These are phyloP conservation scores for Galeopsomyia nigrocyanea DNA, from an alignment of 2,888 invertebrate genomes.

Conservation along the genomic window DNA sequence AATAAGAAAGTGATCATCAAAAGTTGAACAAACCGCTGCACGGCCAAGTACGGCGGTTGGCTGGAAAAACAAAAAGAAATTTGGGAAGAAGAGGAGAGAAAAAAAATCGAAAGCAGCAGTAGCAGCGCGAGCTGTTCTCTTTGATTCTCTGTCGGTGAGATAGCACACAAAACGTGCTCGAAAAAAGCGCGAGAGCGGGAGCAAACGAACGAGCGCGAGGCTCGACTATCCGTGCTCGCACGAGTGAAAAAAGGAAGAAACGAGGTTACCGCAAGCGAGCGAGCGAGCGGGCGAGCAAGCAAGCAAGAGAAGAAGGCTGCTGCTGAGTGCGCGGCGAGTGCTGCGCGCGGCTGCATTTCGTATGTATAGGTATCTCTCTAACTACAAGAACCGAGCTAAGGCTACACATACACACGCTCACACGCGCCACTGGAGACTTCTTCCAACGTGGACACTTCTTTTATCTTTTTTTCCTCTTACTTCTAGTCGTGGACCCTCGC, in stretches of 20 bases:
- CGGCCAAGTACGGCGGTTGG: no score
- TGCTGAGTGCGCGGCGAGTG: neutral
- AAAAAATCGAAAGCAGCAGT: no score
- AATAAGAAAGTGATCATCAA: no score
- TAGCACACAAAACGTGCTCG: neutral
- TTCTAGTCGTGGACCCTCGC: neutral
- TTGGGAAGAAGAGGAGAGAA: no score
- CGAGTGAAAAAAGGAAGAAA: slow-evolving; percentile 28
- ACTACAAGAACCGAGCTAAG: neutral
- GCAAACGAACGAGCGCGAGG: neutral
- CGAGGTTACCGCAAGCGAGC: slow-evolving; percentile 34
- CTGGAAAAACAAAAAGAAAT: no score
- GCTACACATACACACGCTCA: neutral
- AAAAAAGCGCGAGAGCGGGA: slow-evolving; percentile 9
- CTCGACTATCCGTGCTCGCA: neutral
- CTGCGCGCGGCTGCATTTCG: no score
- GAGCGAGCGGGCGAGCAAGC: neutral
- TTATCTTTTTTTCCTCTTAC: neutral
- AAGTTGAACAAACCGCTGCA: no score
- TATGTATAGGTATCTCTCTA: neutral
- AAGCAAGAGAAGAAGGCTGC: neutral
- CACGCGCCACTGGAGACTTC: no score
- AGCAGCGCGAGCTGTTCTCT: no score
- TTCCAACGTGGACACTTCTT: neutral
- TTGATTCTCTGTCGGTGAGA: no score